Base-by-base conservation (phyloP, 2,888 invertebrate genomes). In the Agrochola lychnidis region DNA sequence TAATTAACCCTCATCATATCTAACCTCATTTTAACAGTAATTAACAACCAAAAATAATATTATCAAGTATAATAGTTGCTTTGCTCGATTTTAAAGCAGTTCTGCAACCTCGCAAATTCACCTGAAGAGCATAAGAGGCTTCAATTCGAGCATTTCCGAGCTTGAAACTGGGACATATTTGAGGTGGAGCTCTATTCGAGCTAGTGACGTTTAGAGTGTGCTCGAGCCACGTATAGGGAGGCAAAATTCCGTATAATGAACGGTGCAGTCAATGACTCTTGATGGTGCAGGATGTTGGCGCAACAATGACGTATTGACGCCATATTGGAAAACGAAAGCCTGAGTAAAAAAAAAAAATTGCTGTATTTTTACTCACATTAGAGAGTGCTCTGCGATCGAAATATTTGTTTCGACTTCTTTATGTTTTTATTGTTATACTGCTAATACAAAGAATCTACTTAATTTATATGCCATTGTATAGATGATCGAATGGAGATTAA, bases 261-360 rank as follows among this genome's bases (percentile, higher is more conserved):
- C 87, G 88, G 75, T 75, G 79, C 71, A 73, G 80, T 92, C 90
- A 89, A 95, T 92, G 92, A 89, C 88, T 81, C 95, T 95, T 88
- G 90, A 93, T 91, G 84, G 83, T 88, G 92, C 91, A 86, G 87
- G 57, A 63, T 94, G 93, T 94, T 94, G 94, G 93, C 90, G 91
- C 93, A 94, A 95, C 94, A 95, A 93, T 91, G 91, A 74, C 78
- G 74, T 14, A 6, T 30, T 40, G 56, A n/a, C 72, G 86, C 82
- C 78, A 82, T 87, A 66, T 85, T 88, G 84, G 53, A 70, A 79
- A 68, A 1, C 1, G 30, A 30, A 1, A 30, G 30, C 1, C 30
- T 2, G 30, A 2, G 30, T 30, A 1, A 1, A 30, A 30, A 30
- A 30, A 30, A 30, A 76, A 48, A n/a, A n/a, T n/a, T 79, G 4